Conservation (phyloP, 1,140 invertebrate genomes). For the Gryon sp. region DNA sequence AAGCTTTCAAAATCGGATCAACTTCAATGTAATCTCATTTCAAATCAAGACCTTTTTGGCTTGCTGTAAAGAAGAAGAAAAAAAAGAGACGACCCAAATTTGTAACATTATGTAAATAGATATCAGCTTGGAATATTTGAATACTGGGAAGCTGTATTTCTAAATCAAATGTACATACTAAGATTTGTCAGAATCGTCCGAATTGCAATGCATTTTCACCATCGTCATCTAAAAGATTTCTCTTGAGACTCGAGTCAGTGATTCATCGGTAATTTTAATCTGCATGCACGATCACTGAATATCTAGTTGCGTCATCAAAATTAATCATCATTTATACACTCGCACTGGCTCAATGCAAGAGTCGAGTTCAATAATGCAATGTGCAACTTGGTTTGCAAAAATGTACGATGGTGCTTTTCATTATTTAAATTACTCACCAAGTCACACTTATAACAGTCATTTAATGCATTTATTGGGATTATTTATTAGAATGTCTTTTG, state of each 20-base stretch:
- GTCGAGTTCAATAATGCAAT: not conserved
- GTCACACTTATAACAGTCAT: too few species aligned
- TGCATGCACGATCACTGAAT: slow-evolving; percentile 18
- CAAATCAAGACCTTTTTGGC: not conserved
- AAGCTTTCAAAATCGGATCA: not conserved
- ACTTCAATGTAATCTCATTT: not conserved
- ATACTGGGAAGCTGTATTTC: not conserved
- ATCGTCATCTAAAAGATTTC: slow-evolving; percentile 39
- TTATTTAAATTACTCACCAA: slow-evolving; percentile 5
- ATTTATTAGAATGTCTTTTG: too few species aligned
- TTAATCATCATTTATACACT: slow-evolving; percentile 32
- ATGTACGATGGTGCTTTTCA: not conserved
- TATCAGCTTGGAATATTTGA: not conserved
- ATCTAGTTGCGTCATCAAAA: slow-evolving; percentile 15
- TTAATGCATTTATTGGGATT: too few species aligned
- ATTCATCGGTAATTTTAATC: slow-evolving; percentile 26
- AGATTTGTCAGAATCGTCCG: slow-evolving; percentile 8
- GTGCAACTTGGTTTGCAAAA: slow-evolving; percentile 17
- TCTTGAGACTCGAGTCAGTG: slow-evolving; percentile 10
- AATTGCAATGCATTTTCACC: not conserved
- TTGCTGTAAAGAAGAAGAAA: too few species aligned
- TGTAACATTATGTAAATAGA: slow-evolving; percentile 11
- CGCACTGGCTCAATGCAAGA: slow-evolving; percentile 1
- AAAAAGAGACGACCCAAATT: slow-evolving; percentile 10
- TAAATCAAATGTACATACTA: slow-evolving; percentile 23